These are phyloP conservation scores for Dromiciops gliroides DNA, from an alignment of 2,113 vertebrate species.

Conservation along the genomic window DNA sequence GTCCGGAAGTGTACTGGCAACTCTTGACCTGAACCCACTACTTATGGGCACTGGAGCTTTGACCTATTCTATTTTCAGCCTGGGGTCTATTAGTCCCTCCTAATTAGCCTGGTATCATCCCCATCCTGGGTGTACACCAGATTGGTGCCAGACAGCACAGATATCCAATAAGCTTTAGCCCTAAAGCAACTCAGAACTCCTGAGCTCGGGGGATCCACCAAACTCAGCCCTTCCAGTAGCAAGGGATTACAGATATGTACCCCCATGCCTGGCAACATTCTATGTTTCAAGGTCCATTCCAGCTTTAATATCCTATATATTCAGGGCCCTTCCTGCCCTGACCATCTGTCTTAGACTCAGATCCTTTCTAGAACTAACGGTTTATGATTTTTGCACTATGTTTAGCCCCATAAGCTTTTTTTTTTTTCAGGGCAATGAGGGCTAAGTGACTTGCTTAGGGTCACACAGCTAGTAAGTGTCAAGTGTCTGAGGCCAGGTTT, in stretches of 20 bases:
- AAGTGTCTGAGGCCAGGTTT: too few species aligned
- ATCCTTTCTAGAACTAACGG: not conserved
- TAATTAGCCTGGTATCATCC: not conserved
- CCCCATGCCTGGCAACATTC: too few species aligned
- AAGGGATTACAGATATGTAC: not conserved
- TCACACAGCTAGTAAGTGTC: too few species aligned
- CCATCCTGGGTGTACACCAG: not conserved
- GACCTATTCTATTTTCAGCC: not conserved
- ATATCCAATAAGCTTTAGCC: not conserved
- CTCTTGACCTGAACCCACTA: not conserved
- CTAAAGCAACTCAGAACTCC: not conserved
- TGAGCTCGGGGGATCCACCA: not conserved
- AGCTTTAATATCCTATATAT: not conserved
- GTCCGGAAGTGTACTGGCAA: not conserved
- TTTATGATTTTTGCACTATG: not conserved
- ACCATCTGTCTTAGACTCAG: not conserved
- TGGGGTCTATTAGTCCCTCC: not conserved
- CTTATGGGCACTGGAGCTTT: not conserved
- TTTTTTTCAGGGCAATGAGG: too few species aligned
- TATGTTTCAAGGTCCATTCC: not conserved
- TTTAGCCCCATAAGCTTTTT: not conserved
- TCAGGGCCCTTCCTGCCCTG: not conserved
- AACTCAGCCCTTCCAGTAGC: not conserved
- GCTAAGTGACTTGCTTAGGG: too few species aligned
- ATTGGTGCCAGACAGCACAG: not conserved